A percentile compares a stretch with the other conserved stretches of the same genome.
Conservation (phyloP, 2,888 invertebrate species). For the Nipponacmea schrenckii region DNA sequence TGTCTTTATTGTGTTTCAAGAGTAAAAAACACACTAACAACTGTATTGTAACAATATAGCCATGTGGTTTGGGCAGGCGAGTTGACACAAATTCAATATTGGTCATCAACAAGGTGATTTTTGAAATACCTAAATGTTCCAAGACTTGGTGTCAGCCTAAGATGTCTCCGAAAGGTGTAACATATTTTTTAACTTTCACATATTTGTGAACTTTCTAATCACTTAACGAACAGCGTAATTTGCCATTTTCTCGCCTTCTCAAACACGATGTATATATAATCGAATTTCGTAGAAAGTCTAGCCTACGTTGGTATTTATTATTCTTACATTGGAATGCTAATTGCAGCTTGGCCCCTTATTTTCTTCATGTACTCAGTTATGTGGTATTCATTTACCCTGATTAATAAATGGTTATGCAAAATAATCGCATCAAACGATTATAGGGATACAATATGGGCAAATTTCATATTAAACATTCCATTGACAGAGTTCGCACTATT, state of each 20-base stretch:
- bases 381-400: too few relatives aligned
- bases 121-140: conserved; percentile 6
- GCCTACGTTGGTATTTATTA: too few relatives aligned
- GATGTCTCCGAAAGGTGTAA: neutral
- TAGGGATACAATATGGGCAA: too few relatives aligned
- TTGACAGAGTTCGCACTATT: too few relatives aligned
- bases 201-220: conserved; percentile 1
- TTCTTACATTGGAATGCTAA: too few relatives aligned
- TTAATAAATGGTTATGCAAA: too few relatives aligned
- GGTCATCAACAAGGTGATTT: conserved; percentile 4
- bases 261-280: too few relatives aligned
- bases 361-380: too few relatives aligned
- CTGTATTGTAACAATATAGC: conserved; percentile 2
- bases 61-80: conserved; percentile 4
- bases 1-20: neutral
- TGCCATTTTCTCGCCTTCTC: too few relatives aligned
- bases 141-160: neutral
- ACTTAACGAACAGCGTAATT: neutral
- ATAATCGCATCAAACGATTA: too few relatives aligned
- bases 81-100: conserved; percentile 6
- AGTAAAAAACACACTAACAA: neutral
- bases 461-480: too few relatives aligned
- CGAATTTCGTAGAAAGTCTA: too few relatives aligned
- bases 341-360: neutral
- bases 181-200: neutral